Percentiles rank a stretch among this genome's conserved stretches.
phyloP scores from a whole-genome alignment of 1,140 invertebrate genomes.

The Leguminivora glycinivorella region DNA sequence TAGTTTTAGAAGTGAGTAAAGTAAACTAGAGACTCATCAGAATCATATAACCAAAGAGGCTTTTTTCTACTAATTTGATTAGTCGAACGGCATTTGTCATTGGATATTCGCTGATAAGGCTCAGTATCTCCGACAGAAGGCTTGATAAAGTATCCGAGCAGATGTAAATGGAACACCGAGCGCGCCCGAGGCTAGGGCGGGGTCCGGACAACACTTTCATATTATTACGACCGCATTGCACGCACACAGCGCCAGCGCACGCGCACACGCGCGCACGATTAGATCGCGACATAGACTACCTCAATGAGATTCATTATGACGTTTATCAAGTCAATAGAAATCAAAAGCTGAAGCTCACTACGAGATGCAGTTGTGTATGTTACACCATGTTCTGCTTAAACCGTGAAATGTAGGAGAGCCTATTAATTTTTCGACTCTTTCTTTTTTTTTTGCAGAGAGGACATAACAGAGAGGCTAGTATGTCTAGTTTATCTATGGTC shows the following conservation, averaged over 20 bases:
- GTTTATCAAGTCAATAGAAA: background rate
- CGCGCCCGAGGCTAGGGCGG: constrained; percentile 71
- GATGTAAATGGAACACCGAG: constrained; percentile 75
- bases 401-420: too few relatives aligned
- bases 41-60: background rate
- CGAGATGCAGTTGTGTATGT: background rate
- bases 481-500: too few relatives aligned
- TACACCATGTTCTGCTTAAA: background rate
- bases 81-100: constrained; percentile 11
- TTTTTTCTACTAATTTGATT: background rate
- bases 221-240: constrained; percentile 75
- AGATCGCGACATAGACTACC: constrained; percentile 46
- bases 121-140: constrained; percentile 62
- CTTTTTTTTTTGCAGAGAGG: too few relatives aligned
- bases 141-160: constrained; percentile 75
- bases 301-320: background rate
- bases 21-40: background rate
- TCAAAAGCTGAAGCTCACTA: too few relatives aligned
- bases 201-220: constrained; percentile 77
- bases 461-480: too few relatives aligned
- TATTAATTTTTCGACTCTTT: too few relatives aligned
- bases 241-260: constrained; percentile 51
- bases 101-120: constrained; percentile 40
- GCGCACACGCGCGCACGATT: constrained; percentile 49
- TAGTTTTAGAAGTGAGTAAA: too few relatives aligned